Conservation (phyloP, 1,140 invertebrate species). For the Bombyx mori region DNA sequence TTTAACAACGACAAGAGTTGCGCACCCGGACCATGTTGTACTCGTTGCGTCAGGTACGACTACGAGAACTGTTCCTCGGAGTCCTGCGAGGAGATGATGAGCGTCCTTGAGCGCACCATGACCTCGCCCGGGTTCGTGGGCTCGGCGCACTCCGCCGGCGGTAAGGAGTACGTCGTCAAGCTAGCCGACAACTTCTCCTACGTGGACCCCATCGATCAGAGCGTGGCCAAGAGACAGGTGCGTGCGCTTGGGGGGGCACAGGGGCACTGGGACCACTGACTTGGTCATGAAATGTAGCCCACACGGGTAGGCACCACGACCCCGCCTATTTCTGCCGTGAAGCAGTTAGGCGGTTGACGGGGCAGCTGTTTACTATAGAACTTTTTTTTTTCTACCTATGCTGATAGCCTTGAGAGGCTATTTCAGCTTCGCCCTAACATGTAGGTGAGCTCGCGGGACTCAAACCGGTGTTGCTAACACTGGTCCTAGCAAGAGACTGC, state of each 20-base stretch:
- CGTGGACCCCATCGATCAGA: slow-evolving; percentile 93
- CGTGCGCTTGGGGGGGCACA: neutral
- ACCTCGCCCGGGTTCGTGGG: slow-evolving; percentile 77
- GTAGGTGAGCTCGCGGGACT: no score
- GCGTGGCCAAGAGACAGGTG: slow-evolving; percentile 92
- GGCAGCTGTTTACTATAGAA: no score
- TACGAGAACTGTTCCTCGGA: slow-evolving; percentile 95
- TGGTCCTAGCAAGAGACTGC: no score
- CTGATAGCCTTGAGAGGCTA: no score
- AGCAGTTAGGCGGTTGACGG: no score
- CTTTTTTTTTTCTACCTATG: no score
- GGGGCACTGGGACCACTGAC: no score
- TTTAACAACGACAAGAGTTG: no score
- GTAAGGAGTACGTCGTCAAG: slow-evolving; percentile 83
- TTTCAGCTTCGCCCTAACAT: no score
- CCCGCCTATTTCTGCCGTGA: no score
- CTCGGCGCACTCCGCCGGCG: slow-evolving; percentile 72
- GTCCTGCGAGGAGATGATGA: slow-evolving; percentile 91
- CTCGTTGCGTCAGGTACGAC: slow-evolving; percentile 81
- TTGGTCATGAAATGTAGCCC: slow-evolving; percentile 1
- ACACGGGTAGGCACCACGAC: neutral
- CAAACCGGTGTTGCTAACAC: no score
- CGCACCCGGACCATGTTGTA: no score
- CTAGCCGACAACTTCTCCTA: slow-evolving; percentile 94
- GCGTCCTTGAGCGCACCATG: slow-evolving; percentile 79